These are phyloP conservation scores for Paracanthobrama guichenoti DNA, from an alignment of 2,113 vertebrate species.

Conservation along the genomic window DNA sequence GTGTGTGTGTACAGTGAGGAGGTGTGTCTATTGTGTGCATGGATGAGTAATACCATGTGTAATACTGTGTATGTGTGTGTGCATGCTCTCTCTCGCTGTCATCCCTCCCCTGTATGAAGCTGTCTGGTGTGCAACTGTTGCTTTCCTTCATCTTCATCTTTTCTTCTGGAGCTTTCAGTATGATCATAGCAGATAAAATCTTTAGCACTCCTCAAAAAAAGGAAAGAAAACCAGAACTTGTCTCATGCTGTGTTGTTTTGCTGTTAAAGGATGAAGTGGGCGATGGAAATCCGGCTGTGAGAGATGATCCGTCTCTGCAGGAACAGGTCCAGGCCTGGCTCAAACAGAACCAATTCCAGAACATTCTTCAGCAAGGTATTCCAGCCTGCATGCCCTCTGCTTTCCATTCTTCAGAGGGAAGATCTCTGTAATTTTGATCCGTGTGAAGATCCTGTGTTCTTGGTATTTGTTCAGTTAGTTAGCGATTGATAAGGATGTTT, in stretches of 20 bases:
- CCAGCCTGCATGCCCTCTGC: background rate
- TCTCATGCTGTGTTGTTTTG: slow-evolving; percentile 11
- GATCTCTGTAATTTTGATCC: background rate
- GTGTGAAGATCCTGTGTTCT: background rate
- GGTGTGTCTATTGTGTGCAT: slow-evolving; percentile 33
- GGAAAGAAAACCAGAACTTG: slow-evolving; percentile 4
- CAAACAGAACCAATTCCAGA: slow-evolving; percentile 87
- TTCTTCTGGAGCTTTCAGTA: slow-evolving; percentile 15
- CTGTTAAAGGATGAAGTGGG: slow-evolving; percentile 83
- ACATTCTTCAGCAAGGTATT: slow-evolving; percentile 92
- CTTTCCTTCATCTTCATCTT: slow-evolving; percentile 28
- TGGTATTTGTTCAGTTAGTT: slow-evolving; percentile 29
- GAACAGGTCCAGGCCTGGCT: slow-evolving; percentile 88
- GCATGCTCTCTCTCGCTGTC: background rate
- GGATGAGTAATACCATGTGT: slow-evolving; percentile 44
- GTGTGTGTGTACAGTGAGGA: slow-evolving; percentile 33
- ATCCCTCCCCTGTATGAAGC: slow-evolving; percentile 12
- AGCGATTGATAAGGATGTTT: slow-evolving; percentile 19
- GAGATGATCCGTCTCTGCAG: slow-evolving; percentile 83
- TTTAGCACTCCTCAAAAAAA: background rate
- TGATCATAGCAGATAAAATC: background rate
- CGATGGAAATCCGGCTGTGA: slow-evolving; percentile 85
- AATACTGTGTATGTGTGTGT: background rate
- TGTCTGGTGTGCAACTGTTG: slow-evolving; percentile 13
- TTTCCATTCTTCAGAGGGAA: background rate